These are phyloP conservation scores for Drosophila albomicans DNA, from an alignment of 1,140 invertebrate genomes.

Conservation along the genomic window DNA sequence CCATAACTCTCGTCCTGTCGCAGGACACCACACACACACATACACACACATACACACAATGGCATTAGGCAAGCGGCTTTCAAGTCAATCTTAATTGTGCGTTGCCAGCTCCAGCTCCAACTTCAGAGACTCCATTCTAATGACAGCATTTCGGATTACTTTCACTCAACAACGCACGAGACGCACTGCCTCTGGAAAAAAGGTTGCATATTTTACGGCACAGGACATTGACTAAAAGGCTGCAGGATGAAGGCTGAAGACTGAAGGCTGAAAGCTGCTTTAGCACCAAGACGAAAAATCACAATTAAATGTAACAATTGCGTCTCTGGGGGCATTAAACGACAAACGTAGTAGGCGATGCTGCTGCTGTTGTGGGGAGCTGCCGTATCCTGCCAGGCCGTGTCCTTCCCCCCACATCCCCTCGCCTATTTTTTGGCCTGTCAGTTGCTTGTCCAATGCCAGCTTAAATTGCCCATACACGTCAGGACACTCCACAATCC, in stretches of 20 bases:
- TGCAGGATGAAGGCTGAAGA: constrained; percentile 11
- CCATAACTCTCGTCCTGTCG: constrained; percentile 62
- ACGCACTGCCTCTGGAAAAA: constrained; percentile 28
- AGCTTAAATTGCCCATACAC: constrained; percentile 83
- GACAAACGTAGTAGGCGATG: constrained; percentile 47
- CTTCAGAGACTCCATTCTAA: constrained; percentile 43
- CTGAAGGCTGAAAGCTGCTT: constrained; percentile 46
- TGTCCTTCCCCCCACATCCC: neutral
- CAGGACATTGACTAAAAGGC: constrained; percentile 13
- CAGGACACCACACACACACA: neutral
- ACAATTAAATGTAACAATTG: constrained; percentile 83
- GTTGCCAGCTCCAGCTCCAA: constrained; percentile 17
- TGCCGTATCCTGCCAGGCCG: constrained; percentile 9
- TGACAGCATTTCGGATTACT: constrained; percentile 82
- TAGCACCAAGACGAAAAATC: constrained; percentile 70
- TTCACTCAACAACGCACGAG: constrained; percentile 63
- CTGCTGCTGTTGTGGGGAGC: neutral
- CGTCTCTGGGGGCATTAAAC: constrained; percentile 76
- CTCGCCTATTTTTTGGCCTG: constrained; percentile 33
- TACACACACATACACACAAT: constrained; percentile 29
- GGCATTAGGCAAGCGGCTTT: constrained; percentile 62
- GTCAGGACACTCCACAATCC: constrained; percentile 58
- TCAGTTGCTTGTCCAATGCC: constrained; percentile 81
- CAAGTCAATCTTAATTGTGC: constrained; percentile 81
- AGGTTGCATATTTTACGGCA: constrained; percentile 74